Percentiles rank a stretch among this genome's conserved stretches.
Conservation (phyloP, 2,797 vertebrate species). For the Lepus oiostolus region DNA sequence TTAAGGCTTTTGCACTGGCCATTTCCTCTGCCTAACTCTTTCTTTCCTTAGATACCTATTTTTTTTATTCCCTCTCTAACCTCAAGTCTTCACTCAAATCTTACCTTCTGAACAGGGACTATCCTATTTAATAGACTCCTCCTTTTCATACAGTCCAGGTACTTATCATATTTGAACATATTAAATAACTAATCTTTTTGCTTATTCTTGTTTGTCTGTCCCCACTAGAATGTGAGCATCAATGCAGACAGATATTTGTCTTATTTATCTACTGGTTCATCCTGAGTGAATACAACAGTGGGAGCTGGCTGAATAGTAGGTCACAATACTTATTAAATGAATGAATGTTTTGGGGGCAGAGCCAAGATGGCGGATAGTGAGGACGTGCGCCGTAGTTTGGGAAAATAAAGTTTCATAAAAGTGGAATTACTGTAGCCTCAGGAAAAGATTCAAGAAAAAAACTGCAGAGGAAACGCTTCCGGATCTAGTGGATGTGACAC, state of each 20-base stretch:
- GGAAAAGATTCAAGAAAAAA: no score
- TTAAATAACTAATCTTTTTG: not conserved
- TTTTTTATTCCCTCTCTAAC: not conserved
- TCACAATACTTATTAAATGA: slow-evolving; percentile 25
- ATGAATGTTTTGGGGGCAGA: not conserved
- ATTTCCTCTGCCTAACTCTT: not conserved
- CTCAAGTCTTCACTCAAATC: not conserved
- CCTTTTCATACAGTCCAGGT: not conserved
- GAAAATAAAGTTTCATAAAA: no score
- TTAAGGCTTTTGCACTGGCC: not conserved
- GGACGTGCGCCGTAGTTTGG: no score
- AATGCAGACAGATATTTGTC: not conserved
- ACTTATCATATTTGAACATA: not conserved
- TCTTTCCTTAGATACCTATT: not conserved
- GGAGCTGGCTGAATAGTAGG: not conserved
- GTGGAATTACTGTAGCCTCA: no score
- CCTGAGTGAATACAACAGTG: not conserved
- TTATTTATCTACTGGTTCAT: not conserved
- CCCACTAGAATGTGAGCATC: not conserved
- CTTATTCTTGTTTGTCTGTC: not conserved
- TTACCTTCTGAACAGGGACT: not conserved
- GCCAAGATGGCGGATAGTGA: no score
- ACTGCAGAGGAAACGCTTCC: no score
- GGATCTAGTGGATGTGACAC: no score
- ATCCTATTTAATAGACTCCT: not conserved